Evolutionary conservation across 2,888 invertebrate genomes (phyloP), one percentile per base, ranked within the genome.

Genomic region (Pyrochroa serraticornis): DNA sequence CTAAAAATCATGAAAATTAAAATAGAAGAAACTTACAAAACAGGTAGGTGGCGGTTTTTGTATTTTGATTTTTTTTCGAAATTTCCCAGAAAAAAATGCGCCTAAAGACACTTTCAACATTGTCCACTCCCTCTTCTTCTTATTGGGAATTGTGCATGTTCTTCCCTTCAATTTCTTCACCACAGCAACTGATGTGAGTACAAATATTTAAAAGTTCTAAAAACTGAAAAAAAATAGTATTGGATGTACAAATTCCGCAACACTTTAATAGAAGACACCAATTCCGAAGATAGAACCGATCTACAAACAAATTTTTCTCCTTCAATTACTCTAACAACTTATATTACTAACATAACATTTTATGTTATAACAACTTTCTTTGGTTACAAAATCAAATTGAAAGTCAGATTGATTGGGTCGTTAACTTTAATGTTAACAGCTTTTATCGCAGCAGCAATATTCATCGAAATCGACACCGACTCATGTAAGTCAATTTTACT

Each of bases 391-490:
- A 35, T 53, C 13, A 14, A 22, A 22, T 5, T 22, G 22, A 38
- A 36, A 36, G 34, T 46, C 5, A 31, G 46, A 9, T 9, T 53
- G 38, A 34, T 45, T 34, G 46, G 46, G 31, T 31, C 43, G 30
- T 10, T 53, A 12, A 32, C 41, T 7, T 14, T 35, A 12, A 42
- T 53, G 7, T 34, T 53, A 1, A 6, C 12, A 1, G 9, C 58
- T 13, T 60, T 60, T 37, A 38, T 48, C 3, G 14, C 48, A 7
- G 31, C 56, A 6, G 44, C 53, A 7, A 46, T 39, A 31, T 60
- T 63, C 32, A 51, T 60, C 7, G 34, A 53, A 42, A 44, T 63
- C n/a, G 43, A 63, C 14, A 63, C 63, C 10, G 63, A 63, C 39
- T 30, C 47, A 34, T 63, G 63, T 63, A 55, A 60, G 58, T 12